Conservation (phyloP, 53 echinoderm and acorn worm genomes). For the Apostichopus leukothele region DNA sequence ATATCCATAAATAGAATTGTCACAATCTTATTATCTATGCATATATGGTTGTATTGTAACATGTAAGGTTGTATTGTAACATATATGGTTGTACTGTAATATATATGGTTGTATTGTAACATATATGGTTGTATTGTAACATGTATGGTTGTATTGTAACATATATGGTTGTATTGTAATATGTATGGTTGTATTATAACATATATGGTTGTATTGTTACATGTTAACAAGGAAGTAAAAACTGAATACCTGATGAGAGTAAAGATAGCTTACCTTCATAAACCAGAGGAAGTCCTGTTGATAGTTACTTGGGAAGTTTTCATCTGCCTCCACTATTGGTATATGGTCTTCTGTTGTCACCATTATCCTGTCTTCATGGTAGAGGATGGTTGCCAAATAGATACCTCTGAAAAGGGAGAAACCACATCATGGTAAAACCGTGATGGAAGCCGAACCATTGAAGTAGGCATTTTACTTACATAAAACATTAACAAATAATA, state of each 20-base stretch:
- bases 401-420: slow-evolving; percentile 62
- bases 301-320: slow-evolving; percentile 91
- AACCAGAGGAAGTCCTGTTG: slow-evolving; percentile 98
- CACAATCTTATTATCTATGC: too few species aligned
- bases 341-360: slow-evolving; percentile 94
- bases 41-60: too few species aligned
- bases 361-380: slow-evolving; percentile 90
- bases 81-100: too few species aligned
- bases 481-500: background rate
- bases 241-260: background rate
- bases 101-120: too few species aligned
- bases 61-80: background rate
- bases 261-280: slow-evolving; percentile 75
- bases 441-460: background rate
- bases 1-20: too few species aligned
- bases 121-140: too few species aligned
- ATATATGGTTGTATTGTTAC: background rate
- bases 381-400: slow-evolving; percentile 83
- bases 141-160: too few species aligned
- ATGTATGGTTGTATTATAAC: too few species aligned
- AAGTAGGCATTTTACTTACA: too few species aligned
- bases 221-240: background rate
- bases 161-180: too few species aligned
- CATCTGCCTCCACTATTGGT: slow-evolving; percentile 95
- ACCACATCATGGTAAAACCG: background rate